A percentile compares a stretch with the other conserved stretches of the same genome.
Conservation (phyloP, 2,888 invertebrate species). For the Patella ulyssiponensis region DNA sequence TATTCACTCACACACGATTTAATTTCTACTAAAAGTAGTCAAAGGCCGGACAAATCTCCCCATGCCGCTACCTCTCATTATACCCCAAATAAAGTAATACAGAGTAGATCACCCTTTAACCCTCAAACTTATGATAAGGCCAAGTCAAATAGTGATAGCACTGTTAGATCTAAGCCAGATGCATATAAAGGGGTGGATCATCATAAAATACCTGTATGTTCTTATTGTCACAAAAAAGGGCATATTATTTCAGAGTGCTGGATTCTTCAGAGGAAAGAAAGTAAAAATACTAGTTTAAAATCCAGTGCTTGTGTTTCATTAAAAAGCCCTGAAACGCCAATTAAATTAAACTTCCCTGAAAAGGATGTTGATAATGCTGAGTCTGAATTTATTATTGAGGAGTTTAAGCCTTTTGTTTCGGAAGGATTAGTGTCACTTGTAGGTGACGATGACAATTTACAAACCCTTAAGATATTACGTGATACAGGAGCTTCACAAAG, state of each 20-base stretch:
- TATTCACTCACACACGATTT: slow-evolving; percentile 31
- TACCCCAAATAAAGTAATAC: too few species aligned
- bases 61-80: too few species aligned
- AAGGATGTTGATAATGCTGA: too few species aligned
- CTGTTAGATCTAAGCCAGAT: background rate
- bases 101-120: too few species aligned
- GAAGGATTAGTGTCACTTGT: background rate
- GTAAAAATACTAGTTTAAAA: background rate
- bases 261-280: slow-evolving; percentile 21
- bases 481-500: slow-evolving; percentile 40
- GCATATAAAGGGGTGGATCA: background rate
- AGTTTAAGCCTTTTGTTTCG: too few species aligned
- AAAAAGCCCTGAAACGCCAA: slow-evolving; percentile 15
- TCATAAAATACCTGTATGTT: slow-evolving; percentile 3
- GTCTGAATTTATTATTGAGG: too few species aligned
- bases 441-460: background rate
- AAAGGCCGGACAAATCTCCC: too few species aligned
- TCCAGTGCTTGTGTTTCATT: slow-evolving; percentile 17
- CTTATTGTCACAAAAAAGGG: slow-evolving; percentile 28
- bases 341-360: slow-evolving; percentile 24
- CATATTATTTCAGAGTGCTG: slow-evolving; percentile 33
- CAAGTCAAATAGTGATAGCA: too few species aligned
- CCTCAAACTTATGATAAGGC: too few species aligned
- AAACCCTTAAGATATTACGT: slow-evolving; percentile 30
- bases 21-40: background rate